Base-by-base conservation (phyloP, 1,140 invertebrate species). In the Caenorhabditis brenneri region DNA sequence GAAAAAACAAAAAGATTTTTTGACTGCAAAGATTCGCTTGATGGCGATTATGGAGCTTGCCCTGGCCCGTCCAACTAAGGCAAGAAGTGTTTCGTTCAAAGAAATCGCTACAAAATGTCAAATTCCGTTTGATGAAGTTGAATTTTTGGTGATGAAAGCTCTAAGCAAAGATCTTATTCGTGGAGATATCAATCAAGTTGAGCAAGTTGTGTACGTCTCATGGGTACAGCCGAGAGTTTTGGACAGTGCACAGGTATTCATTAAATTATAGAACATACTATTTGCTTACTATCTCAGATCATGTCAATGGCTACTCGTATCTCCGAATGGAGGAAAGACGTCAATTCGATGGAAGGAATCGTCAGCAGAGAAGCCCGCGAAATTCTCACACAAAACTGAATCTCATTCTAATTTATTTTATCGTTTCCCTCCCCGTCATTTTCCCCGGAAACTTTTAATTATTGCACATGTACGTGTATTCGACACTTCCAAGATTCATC, bases 141-240 rank as follows among this genome's bases (percentile, higher is more conserved):
- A 99, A 91, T 92, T 97, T 83, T 92, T 99, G 15, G 95, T 99
- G 2, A 99, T 99, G 97, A 97, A 98, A 92, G 97, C 97, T 0
- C 91, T 99, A 33, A 95, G 96, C n/a, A 94, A 98, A 87, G 95
- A 95, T 58, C 93, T 99, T 0, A 95, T 99, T 3, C 94, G 94
- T 85, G 97, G 97, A 39, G 94, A 94, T 65, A 99, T 99, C 88
- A 97, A 99, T 93, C 96, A 99, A 92, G 84, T 98, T 3, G 93
- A 94, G 22, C 91, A 93, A 81, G 94, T 93, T 82, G 94, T 96
- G 7, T 94, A 95, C 90, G 94, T 96, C 93, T 95, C 94, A 27
- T 96, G 95, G 95, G 95, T 97, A 24, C 96, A 97, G 91, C 96
- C 96, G 1, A 93, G 96, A 86, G 96, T 97, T 10, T 92, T 97